Percentiles rank a stretch among this genome's conserved stretches.
phyloP scores from a whole-genome alignment of 2,113 vertebrate genomes.

The Probosciger aterrimus region DNA sequence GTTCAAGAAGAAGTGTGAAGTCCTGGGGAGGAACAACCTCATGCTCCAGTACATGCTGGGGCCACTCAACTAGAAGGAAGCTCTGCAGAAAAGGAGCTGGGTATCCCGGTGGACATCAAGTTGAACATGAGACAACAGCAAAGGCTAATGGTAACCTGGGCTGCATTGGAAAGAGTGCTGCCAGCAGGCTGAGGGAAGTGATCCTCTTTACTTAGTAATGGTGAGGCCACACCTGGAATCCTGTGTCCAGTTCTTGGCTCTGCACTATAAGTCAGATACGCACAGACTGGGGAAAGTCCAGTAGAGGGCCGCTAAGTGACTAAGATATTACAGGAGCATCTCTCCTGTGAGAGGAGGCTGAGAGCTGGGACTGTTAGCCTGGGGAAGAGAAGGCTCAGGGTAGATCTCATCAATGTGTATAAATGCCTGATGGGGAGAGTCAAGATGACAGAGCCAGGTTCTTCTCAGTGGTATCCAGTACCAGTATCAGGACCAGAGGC shows the following conservation, averaged over 20 bases:
- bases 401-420: not conserved
- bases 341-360: not conserved
- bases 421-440: not conserved
- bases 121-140: not conserved
- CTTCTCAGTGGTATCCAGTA: not conserved
- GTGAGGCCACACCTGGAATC: not conserved
- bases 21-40: not conserved
- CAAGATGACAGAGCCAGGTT: not conserved
- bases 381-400: not conserved
- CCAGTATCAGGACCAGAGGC: not conserved
- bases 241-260: not conserved
- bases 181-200: not conserved
- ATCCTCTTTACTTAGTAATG: not conserved
- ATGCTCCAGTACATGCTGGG: not conserved
- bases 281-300: not conserved
- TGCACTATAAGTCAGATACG: not conserved
- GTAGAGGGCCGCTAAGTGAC: not conserved
- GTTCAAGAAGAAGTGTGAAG: not conserved
- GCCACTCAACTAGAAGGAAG: not conserved
- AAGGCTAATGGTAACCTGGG: not conserved
- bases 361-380: not conserved
- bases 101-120: not conserved
- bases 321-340: not conserved
- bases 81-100: not conserved
- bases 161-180: not conserved